phyloP scores from a whole-genome alignment of 2,888 invertebrate genomes.

The Allophyes oxyacanthae region DNA sequence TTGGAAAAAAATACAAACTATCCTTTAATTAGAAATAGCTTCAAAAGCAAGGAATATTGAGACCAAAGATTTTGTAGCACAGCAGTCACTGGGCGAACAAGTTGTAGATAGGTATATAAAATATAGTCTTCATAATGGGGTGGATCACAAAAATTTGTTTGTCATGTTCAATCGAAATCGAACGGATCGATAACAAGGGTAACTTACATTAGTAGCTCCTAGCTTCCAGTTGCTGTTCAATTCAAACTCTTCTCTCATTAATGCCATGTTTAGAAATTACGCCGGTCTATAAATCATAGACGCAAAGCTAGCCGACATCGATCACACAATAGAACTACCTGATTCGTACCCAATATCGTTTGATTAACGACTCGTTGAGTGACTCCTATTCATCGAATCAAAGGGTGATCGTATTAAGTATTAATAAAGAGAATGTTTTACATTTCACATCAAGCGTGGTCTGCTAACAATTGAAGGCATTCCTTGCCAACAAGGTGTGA shows the following conservation, averaged over 20 bases:
- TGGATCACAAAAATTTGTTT: slow-evolving; percentile 22
- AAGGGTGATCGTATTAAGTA: slow-evolving; percentile 86
- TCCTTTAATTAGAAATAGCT: too few relatives aligned
- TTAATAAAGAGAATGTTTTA: slow-evolving; percentile 84
- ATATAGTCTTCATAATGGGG: neutral
- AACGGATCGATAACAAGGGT: slow-evolving; percentile 53
- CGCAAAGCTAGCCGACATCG: slow-evolving; percentile 79
- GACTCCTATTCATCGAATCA: slow-evolving; percentile 86
- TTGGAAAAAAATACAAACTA: too few relatives aligned
- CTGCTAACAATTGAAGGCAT: slow-evolving; percentile 52
- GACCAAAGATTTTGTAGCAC: too few relatives aligned
- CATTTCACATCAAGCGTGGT: slow-evolving; percentile 73
- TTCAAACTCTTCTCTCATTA: slow-evolving; percentile 70
- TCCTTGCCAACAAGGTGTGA: slow-evolving; percentile 60
- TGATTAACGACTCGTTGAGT: slow-evolving; percentile 89
- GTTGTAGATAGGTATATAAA: neutral
- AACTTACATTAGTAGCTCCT: slow-evolving; percentile 69
- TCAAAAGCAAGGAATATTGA: too few relatives aligned
- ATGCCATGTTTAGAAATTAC: slow-evolving; percentile 78
- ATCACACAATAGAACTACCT: slow-evolving; percentile 86
- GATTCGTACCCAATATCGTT: slow-evolving; percentile 84
- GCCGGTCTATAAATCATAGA: slow-evolving; percentile 79
- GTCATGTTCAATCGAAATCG: slow-evolving; percentile 51
- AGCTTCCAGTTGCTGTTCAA: slow-evolving; percentile 61
- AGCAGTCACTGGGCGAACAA: neutral